A percentile compares a stretch with the other conserved stretches of the same genome.
These are phyloP conservation scores for Ramphastos sulfuratus DNA, from an alignment of 2,113 vertebrate species.

Conservation along the genomic window DNA sequence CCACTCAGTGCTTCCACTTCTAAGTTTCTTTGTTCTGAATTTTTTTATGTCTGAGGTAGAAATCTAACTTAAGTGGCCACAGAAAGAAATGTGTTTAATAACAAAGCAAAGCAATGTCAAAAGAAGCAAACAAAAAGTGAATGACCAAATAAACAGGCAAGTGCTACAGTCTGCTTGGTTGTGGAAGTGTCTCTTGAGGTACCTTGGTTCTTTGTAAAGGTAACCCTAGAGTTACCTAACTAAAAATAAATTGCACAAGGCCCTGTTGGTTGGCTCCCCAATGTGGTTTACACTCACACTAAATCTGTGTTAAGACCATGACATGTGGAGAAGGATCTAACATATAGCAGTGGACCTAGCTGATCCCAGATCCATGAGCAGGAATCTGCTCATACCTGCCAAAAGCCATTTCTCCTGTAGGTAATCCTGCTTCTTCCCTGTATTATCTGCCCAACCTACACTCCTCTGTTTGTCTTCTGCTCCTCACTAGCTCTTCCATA, in stretches of 20 bases:
- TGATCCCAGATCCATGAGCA: not conserved
- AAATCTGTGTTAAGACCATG: not conserved
- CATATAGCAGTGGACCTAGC: not conserved
- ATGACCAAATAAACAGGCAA: not conserved
- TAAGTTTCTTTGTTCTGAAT: too few species aligned
- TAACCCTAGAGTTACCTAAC: not conserved
- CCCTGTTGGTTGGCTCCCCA: accelerated
- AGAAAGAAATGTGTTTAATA: not conserved
- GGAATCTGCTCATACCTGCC: not conserved
- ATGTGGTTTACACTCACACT: not conserved
- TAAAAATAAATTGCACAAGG: not conserved
- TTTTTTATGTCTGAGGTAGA: too few species aligned
- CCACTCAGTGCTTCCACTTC: too few species aligned
- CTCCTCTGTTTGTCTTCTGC: not conserved
- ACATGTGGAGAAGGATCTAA: not conserved
- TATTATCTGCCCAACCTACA: not conserved
- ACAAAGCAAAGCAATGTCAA: not conserved
- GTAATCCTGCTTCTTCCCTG: not conserved
- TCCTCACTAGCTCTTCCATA: not conserved
- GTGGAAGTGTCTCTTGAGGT: not conserved
- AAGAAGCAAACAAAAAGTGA: not conserved
- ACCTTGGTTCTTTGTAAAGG: not conserved
- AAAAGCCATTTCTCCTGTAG: not conserved
- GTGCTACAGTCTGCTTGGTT: accelerated
- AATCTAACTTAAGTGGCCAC: too few species aligned